Evolutionary conservation across 2,888 invertebrate species (phyloP), one percentile per base, ranked within the genome.

Genomic region (Ceraclea dissimilis): DNA sequence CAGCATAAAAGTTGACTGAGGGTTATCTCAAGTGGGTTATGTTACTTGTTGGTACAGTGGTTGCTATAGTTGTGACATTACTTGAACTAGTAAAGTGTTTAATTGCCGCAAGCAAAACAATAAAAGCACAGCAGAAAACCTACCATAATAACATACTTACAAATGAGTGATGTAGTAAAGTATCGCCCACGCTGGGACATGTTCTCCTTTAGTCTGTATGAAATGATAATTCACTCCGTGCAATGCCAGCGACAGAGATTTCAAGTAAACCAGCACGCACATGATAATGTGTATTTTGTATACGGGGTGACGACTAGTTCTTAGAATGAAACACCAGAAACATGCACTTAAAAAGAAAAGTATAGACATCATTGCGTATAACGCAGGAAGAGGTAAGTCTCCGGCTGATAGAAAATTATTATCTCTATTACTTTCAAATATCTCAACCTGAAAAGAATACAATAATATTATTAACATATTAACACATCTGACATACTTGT

Each of bases 141-240:
- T 26, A 6, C 26, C 26, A 26, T 26, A 26, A 6, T 10, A 26
- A 10, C 10, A 53, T 21, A 83, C 88, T 84, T 74, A 91, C 85
- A 99, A 79, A 79, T 99, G 98, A n/a, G 95, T 94, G 52, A 98
- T 89, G 68, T 98, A 99, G 71, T 89, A 99, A 1, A 99, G 75
- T 64, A 98, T 92, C 1, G 98, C 98, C 97, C 98, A 99, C 0
- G 96, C 90, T 20, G 96, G 94, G 2, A 95, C 88, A 68, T 97
- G 96, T 64, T 92, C 90, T 1, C 98, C 98, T 62, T 88, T 83
- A 16, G 83, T 85, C 72, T 94, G 88, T 67, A 99, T 96, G 68
- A 93, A 97, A 69, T 97, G 94, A 68, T 88, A 93, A 70, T 93
- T 93, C 52, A 93, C 88, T 0, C 93, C 94, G 70, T 98, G 98